Conservation (phyloP, 2,888 invertebrate genomes). For the Drosophila sordidula region DNA sequence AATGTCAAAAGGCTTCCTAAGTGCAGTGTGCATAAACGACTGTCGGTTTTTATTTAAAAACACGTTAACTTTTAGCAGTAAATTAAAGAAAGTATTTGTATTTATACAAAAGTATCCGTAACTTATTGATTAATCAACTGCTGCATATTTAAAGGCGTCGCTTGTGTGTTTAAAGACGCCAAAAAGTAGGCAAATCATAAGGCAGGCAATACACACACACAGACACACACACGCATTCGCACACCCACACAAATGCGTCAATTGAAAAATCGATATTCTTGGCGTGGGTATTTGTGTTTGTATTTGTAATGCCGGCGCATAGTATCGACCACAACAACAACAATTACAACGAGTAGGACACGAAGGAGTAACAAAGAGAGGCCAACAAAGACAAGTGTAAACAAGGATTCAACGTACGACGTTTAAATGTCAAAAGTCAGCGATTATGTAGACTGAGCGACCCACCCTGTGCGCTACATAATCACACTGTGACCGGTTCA, state of each 20-base stretch:
- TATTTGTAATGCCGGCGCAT: constrained; percentile 60
- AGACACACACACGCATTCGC: constrained; percentile 2
- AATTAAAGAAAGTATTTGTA: neutral
- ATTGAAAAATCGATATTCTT: constrained; percentile 71
- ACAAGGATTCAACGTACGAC: constrained; percentile 20
- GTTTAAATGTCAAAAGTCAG: constrained; percentile 48
- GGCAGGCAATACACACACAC: neutral
- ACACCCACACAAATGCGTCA: constrained; percentile 35
- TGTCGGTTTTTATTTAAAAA: constrained; percentile 2
- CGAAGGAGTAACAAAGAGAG: constrained; percentile 3
- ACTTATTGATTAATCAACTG: constrained; percentile 52
- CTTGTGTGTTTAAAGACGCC: constrained; percentile 35
- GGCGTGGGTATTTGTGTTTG: constrained; percentile 41
- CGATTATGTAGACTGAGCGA: constrained; percentile 28
- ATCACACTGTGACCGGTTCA: constrained; percentile 36
- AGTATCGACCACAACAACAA: constrained; percentile 52
- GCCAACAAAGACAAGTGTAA: constrained; percentile 34
- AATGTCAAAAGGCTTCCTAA: constrained; percentile 2
- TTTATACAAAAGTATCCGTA: neutral
- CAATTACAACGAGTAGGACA: constrained; percentile 21
- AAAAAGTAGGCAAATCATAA: constrained; percentile 61
- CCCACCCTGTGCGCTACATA: constrained; percentile 30
- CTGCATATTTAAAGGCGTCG: constrained; percentile 51
- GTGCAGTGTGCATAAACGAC: neutral
- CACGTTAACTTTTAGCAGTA: constrained; percentile 17